These are phyloP conservation scores for Glyphotaelius pellucidus DNA, from an alignment of 2,888 invertebrate genomes.

Conservation along the genomic window DNA sequence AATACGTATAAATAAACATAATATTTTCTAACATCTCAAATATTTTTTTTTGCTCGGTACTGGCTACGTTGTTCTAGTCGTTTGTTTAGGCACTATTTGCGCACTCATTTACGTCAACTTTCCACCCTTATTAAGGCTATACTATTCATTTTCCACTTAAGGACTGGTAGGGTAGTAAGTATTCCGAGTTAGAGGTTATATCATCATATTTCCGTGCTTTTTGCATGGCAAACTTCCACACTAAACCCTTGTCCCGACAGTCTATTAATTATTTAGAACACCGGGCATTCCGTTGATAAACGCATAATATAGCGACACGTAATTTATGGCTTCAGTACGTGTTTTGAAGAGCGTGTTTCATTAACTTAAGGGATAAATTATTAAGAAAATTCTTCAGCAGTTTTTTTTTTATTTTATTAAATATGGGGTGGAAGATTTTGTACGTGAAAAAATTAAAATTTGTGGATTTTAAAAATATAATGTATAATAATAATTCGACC, in stretches of 20 bases:
- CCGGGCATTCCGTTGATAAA: constrained; percentile 1
- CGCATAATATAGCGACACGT: background rate
- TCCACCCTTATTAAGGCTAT: background rate
- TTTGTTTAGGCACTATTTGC: background rate
- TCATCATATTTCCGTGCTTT: constrained; percentile 47
- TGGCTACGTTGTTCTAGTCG: background rate
- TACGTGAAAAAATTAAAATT: no score
- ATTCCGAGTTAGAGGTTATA: background rate
- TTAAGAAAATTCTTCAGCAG: background rate
- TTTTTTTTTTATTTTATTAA: no score
- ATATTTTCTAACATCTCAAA: background rate
- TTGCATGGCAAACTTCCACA: constrained; percentile 29
- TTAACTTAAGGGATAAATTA: background rate
- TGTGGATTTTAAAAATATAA: no score
- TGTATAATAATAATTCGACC: no score
- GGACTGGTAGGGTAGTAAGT: background rate
- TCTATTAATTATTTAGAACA: constrained; percentile 33
- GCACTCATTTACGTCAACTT: background rate
- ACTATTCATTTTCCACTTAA: background rate
- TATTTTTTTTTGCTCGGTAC: background rate
- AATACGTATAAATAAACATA: no score
- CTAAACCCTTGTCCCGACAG: constrained; percentile 31
- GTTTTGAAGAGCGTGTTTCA: background rate
- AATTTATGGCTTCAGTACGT: background rate
- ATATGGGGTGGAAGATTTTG: no score